These are phyloP conservation scores for Parotocinclus haroldoi DNA, from an alignment of 2,797 vertebrate genomes.

Conservation along the genomic window DNA sequence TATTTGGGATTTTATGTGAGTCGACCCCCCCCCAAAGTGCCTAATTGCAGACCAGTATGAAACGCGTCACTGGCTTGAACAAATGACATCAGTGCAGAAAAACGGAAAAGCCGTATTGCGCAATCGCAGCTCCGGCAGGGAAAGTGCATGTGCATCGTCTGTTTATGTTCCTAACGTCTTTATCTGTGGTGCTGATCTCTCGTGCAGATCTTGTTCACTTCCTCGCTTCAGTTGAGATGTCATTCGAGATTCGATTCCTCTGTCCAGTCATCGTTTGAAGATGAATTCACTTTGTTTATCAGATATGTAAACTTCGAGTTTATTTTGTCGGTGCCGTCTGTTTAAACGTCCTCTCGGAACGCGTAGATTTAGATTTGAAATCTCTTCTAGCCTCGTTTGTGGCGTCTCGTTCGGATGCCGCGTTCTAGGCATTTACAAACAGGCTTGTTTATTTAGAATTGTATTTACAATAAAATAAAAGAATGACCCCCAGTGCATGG, in stretches of 20 bases:
- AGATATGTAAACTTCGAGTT: slow-evolving; percentile 36
- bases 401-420: too few relatives aligned
- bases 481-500: too few relatives aligned
- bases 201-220: slow-evolving; percentile 34
- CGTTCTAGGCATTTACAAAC: too few relatives aligned
- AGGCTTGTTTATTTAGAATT: too few relatives aligned
- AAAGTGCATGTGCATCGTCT: background rate
- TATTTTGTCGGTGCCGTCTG: slow-evolving; percentile 38
- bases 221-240: slow-evolving; percentile 19
- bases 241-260: slow-evolving; percentile 41
- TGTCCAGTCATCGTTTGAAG: slow-evolving; percentile 15
- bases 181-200: slow-evolving; percentile 33
- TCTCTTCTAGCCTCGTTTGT: too few relatives aligned
- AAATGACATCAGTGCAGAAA: slow-evolving; percentile 33
- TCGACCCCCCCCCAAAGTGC: background rate
- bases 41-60: slow-evolving; percentile 19
- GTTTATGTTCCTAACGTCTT: slow-evolving; percentile 37
- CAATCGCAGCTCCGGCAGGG: slow-evolving; percentile 19
- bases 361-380: too few relatives aligned
- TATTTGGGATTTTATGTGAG: slow-evolving; percentile 14
- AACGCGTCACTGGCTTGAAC: slow-evolving; percentile 19
- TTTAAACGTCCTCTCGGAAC: slow-evolving; percentile 35
- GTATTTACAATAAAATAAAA: too few relatives aligned
- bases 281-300: slow-evolving; percentile 48
- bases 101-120: slow-evolving; percentile 23